These are phyloP conservation scores for Drosophila silvestris DNA, from an alignment of 2,888 invertebrate genomes.

Conservation along the genomic window DNA sequence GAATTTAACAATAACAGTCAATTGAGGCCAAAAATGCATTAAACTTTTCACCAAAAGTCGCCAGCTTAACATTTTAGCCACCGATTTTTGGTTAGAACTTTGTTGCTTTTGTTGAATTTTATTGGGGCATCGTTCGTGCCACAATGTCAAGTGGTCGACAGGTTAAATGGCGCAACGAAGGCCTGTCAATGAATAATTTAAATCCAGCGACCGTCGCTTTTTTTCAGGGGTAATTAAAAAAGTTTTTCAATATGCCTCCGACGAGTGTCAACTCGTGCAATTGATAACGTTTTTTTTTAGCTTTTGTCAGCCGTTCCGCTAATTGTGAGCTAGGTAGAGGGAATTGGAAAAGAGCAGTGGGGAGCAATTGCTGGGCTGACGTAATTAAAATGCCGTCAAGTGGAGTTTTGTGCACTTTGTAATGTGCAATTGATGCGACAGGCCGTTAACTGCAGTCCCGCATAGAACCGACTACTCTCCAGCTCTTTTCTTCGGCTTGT, in stretches of 20 bases:
- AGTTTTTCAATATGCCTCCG: slow-evolving; percentile 63
- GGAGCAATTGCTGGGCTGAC: slow-evolving; percentile 58
- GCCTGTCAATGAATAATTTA: slow-evolving; percentile 74
- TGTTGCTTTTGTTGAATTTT: slow-evolving; percentile 5
- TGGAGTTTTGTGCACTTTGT: slow-evolving; percentile 54
- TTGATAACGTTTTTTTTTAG: slow-evolving; percentile 56
- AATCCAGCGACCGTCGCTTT: slow-evolving; percentile 49
- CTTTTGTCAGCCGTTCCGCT: slow-evolving; percentile 48
- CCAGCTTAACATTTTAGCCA: slow-evolving; percentile 37
- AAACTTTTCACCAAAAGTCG: slow-evolving; percentile 22
- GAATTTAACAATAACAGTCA: slow-evolving; percentile 7
- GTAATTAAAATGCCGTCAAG: slow-evolving; percentile 78
- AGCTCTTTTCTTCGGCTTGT: slow-evolving; percentile 18
- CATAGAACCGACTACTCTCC: slow-evolving; percentile 12
- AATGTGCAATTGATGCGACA: slow-evolving; percentile 77
- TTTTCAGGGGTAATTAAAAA: slow-evolving; percentile 69
- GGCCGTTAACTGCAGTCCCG: slow-evolving; percentile 66
- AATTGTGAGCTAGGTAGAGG: slow-evolving; percentile 40
- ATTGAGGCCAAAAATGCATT: slow-evolving; percentile 19
- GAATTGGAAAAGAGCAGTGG: not conserved
- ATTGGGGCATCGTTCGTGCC: slow-evolving; percentile 6
- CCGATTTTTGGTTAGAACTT: slow-evolving; percentile 38
- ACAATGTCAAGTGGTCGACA: slow-evolving; percentile 69
- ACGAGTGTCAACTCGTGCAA: slow-evolving; percentile 56
- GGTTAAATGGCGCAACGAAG: slow-evolving; percentile 63